A percentile compares a stretch with the other conserved stretches of the same genome.
Evolutionary conservation across 2,888 invertebrate species (phyloP).

Genomic region (Chirona hameri): DNA sequence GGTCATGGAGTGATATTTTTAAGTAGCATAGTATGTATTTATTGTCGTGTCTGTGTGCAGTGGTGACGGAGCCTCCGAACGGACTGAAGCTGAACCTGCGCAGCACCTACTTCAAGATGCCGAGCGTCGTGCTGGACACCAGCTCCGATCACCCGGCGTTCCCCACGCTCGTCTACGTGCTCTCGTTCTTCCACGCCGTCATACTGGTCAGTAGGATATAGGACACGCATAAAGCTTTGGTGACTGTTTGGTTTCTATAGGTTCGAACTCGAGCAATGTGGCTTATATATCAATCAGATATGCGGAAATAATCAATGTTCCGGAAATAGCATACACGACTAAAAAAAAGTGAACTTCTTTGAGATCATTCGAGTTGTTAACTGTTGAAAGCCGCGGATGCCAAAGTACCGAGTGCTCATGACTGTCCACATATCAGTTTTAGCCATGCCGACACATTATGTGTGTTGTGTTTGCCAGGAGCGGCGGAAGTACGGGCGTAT

Average conservation of each 20-base stretch:
- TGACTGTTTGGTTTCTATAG: too few relatives aligned
- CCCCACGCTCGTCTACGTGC: constrained; percentile 75
- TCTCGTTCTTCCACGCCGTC: constrained; percentile 91
- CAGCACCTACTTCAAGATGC: constrained; percentile 83
- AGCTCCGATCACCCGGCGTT: constrained; percentile 64
- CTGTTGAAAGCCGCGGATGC: too few relatives aligned
- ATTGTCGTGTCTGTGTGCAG: constrained; percentile 51
- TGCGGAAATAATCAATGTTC: too few relatives aligned
- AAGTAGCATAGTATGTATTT: too few relatives aligned
- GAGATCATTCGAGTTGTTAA: too few relatives aligned
- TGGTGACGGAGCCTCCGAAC: constrained; percentile 89
- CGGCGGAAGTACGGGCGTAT: constrained; percentile 88
- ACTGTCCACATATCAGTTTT: too few relatives aligned
- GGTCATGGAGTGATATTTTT: too few relatives aligned
- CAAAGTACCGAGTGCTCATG: too few relatives aligned
- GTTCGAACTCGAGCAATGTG: too few relatives aligned
- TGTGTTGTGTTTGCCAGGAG: constrained; percentile 56
- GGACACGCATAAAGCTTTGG: background rate
- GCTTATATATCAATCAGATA: too few relatives aligned
- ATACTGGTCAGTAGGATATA: constrained; percentile 61
- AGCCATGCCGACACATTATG: constrained; percentile 1
- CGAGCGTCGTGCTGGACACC: constrained; percentile 62
- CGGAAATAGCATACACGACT: too few relatives aligned
- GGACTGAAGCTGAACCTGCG: constrained; percentile 82
- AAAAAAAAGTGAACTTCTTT: too few relatives aligned